A percentile compares a stretch with the other conserved stretches of the same genome.
Conservation (phyloP, 2,888 invertebrate genomes). For the Rhagonycha fulva region DNA sequence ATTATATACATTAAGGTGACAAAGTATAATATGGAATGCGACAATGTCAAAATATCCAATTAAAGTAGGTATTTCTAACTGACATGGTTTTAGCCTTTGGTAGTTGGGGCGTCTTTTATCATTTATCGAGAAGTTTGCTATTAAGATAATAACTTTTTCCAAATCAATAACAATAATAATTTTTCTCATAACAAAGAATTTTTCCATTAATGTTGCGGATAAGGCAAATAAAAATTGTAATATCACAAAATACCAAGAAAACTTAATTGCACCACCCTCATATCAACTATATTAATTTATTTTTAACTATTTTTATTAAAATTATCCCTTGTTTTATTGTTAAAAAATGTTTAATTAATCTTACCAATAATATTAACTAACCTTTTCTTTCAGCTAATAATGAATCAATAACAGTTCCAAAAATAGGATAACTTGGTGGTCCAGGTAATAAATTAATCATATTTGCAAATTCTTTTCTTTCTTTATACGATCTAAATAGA, state of each 20-base stretch:
- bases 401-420: constrained; percentile 33
- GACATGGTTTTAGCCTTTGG: not conserved
- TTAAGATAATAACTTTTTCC: not conserved
- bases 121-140: not conserved
- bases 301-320: not conserved
- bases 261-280: too few relatives aligned
- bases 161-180: not conserved
- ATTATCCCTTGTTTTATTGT: not conserved
- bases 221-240: not conserved
- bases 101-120: not conserved
- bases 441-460: constrained; percentile 27
- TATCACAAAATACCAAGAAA: not conserved
- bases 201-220: not conserved
- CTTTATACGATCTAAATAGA: constrained; percentile 8
- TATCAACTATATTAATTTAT: too few relatives aligned
- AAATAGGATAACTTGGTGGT: constrained; percentile 30
- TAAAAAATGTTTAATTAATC: not conserved
- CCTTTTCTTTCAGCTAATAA: constrained; percentile 28
- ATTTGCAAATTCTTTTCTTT: constrained; percentile 3
- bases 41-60: not conserved
- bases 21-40: not conserved
- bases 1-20: not conserved
- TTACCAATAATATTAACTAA: constrained; percentile 11
- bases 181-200: not conserved
- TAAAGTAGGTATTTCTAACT: not conserved